Evolutionary conservation across 1,140 invertebrate species (phyloP).

Genomic region (Pogonomyrmex californicus): DNA sequence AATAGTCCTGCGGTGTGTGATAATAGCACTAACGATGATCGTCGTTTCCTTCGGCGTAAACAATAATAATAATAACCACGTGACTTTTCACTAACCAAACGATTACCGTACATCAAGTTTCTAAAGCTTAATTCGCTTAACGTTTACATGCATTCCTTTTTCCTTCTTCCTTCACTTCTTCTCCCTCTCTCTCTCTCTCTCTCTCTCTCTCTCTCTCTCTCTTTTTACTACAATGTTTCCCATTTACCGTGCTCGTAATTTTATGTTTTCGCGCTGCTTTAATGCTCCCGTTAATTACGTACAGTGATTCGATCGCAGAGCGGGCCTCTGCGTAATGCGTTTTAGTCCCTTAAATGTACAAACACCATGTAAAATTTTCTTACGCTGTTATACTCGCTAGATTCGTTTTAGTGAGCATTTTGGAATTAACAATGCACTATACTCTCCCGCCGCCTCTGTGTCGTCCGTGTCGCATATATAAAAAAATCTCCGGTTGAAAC

Average conservation of each 20-base stretch:
- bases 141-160: constrained; percentile 38
- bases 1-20: constrained; percentile 58
- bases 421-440: constrained; percentile 52
- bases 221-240: neutral
- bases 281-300: constrained; percentile 44
- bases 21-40: constrained; percentile 60
- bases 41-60: constrained; percentile 48
- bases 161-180: neutral
- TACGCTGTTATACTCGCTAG: constrained; percentile 46
- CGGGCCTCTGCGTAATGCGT: constrained; percentile 16
- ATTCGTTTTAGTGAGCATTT: constrained; percentile 64
- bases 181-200: neutral
- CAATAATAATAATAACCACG: constrained; percentile 58
- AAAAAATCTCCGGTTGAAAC: constrained; percentile 43
- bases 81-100: constrained; percentile 62
- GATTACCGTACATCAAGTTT: constrained; percentile 40
- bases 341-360: constrained; percentile 61
- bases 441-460: constrained; percentile 10
- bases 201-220: neutral
- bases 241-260: neutral
- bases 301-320: constrained; percentile 32
- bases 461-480: constrained; percentile 45
- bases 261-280: constrained; percentile 3
- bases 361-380: constrained; percentile 65
- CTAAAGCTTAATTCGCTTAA: constrained; percentile 46